Conservation (phyloP, 2,888 invertebrate genomes). For the Dromius quadrimaculatus region DNA sequence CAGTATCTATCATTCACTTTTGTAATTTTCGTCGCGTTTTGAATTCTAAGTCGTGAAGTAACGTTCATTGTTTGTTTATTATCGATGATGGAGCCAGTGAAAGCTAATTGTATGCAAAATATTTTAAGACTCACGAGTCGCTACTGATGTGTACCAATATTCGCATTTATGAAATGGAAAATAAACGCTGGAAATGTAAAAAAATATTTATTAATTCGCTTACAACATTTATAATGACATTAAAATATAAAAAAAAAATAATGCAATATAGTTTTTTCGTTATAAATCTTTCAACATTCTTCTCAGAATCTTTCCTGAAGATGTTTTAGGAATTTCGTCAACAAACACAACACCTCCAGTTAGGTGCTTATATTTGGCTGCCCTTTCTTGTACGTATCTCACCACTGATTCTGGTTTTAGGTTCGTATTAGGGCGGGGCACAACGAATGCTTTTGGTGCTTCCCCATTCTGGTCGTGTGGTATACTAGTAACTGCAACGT, state of each 20-base stretch:
- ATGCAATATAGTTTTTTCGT: not conserved
- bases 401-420: constrained; percentile 70
- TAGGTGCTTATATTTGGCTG: constrained; percentile 81
- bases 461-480: constrained; percentile 76
- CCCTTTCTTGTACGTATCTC: constrained; percentile 73
- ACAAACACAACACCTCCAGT: constrained; percentile 76
- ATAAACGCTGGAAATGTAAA: too few relatives aligned
- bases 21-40: too few relatives aligned
- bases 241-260: too few relatives aligned
- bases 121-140: too few relatives aligned
- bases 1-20: too few relatives aligned
- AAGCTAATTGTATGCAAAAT: too few relatives aligned
- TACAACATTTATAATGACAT: not conserved
- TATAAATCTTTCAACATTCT: constrained; percentile 66
- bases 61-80: too few relatives aligned
- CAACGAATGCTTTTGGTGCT: constrained; percentile 78
- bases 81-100: too few relatives aligned
- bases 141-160: too few relatives aligned
- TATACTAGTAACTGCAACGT: constrained; percentile 83
- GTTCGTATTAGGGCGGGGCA: constrained; percentile 67
- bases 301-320: constrained; percentile 83
- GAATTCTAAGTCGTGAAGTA: too few relatives aligned
- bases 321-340: constrained; percentile 79
- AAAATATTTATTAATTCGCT: not conserved
- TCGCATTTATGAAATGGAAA: too few relatives aligned